Evolutionary conservation across 2,797 vertebrate genomes (phyloP), one percentile per base, ranked within the genome.

Genomic region (Gallinago nigripennis): DNA sequence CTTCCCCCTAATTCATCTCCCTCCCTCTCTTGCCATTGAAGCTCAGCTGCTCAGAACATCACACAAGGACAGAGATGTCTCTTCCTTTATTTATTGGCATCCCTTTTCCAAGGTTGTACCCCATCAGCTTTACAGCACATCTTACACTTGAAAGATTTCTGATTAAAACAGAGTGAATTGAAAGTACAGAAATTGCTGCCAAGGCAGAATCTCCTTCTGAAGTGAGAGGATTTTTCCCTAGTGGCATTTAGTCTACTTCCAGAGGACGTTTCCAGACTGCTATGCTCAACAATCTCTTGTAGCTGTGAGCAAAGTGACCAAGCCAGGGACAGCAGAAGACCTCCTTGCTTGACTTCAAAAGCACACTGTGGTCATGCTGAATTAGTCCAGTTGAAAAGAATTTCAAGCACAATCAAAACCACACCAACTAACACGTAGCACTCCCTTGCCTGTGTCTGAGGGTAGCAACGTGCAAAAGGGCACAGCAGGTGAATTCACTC

Each of bases 81-180:
- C 64, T 63, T 93, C 70, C 60, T 75, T 92, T 90, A 95, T 94
- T 94, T 96, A 92, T 28, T 60, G 81, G 56, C 71, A 75, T 87
- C 28, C 46, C 81, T 53, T 85, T 60, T 68, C 35, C 92, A 92
- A 94, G 93, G 92, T 57, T 81, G 79, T 84, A 93, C 53, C 63
- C 68, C 80, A 81, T 86, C 90, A 83, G 72, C 72, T 85, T 95
- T 84, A 91, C 21, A 65, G 92, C 61, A 75, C 58, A 71, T 63
- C 94, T 88, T 91, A 90, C 82, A 96, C 89, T 95, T 90, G 76
- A 94, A 94, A 95, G 69, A 92, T 18, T 92, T 88, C 80, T 61
- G 87, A 96, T 94, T 94, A 94, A 95, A 95, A 82, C 4, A 83
- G 81, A 84, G 37, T 58, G 79, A 93, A 89, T 13, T 69, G 50